These are phyloP conservation scores for Zalophus californianus DNA, from an alignment of 2,797 vertebrate genomes.

Conservation along the genomic window DNA sequence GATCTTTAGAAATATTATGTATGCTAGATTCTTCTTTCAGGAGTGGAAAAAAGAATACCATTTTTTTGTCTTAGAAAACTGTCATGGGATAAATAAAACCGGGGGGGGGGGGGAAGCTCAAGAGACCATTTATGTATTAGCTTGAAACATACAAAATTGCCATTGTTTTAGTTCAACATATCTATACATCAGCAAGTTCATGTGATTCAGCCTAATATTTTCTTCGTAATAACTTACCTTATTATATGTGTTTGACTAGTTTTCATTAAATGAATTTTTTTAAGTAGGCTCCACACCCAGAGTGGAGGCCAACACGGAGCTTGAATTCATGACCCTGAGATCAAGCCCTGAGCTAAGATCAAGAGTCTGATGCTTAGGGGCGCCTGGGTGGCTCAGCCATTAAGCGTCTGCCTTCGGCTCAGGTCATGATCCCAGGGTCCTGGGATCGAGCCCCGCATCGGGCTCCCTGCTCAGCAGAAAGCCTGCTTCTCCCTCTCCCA, in stretches of 20 bases:
- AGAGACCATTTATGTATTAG: not conserved
- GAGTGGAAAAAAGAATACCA: not conserved
- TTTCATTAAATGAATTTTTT: not conserved
- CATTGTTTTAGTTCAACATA: not conserved
- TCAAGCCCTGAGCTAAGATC: not conserved
- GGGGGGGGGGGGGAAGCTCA: not conserved
- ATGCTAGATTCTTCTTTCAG: not conserved
- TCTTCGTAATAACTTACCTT: slow-evolving; percentile 7
- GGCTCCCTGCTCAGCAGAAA: too few relatives aligned
- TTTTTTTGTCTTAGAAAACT: not conserved
- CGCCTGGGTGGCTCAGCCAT: too few relatives aligned
- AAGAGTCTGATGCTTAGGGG: not conserved
- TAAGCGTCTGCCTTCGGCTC: too few relatives aligned
- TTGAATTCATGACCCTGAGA: not conserved
- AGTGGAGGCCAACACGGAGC: not conserved
- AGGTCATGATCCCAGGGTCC: too few relatives aligned
- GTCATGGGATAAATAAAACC: not conserved
- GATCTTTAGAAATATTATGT: not conserved
- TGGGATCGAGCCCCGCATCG: too few relatives aligned
- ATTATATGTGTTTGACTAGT: not conserved
- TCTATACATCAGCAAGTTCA: not conserved
- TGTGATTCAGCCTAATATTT: not conserved
- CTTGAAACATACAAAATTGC: not conserved
- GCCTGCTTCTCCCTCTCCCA: too few relatives aligned
- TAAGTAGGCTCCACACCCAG: too few relatives aligned